Evolutionary conservation across 2,113 vertebrate species (phyloP).

Genomic region (Ivindomyrus marchei): DNA sequence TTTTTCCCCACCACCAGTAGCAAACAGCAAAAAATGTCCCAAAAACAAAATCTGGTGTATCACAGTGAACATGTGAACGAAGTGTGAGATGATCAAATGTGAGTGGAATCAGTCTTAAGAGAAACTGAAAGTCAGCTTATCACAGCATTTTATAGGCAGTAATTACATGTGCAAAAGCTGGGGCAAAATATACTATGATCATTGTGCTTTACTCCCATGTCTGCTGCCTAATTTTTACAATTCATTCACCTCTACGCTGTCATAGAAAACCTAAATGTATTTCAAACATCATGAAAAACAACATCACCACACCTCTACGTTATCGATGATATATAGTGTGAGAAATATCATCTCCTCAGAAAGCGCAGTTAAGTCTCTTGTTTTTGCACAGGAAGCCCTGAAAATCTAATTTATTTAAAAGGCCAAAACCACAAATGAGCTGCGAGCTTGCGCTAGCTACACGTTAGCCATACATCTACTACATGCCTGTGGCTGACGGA

Average conservation of each 20-base stretch:
- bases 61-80: background rate
- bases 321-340: background rate
- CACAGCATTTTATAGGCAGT: background rate
- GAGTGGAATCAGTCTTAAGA: background rate
- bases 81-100: background rate
- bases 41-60: background rate
- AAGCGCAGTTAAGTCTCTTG: background rate
- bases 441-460: background rate
- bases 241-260: background rate
- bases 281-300: background rate
- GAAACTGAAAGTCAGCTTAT: background rate
- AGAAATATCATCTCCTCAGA: background rate
- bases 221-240: background rate
- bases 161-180: background rate
- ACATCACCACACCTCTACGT: background rate
- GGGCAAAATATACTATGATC: background rate
- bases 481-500: background rate
- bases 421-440: background rate
- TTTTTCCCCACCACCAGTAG: background rate
- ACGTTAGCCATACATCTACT: background rate
- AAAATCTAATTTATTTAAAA: background rate
- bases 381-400: background rate
- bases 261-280: background rate
- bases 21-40: background rate
- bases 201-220: background rate